Evolutionary conservation across 2,113 vertebrate genomes (phyloP), one percentile per base, ranked within the genome.

Genomic region (Prolemur simus): DNA sequence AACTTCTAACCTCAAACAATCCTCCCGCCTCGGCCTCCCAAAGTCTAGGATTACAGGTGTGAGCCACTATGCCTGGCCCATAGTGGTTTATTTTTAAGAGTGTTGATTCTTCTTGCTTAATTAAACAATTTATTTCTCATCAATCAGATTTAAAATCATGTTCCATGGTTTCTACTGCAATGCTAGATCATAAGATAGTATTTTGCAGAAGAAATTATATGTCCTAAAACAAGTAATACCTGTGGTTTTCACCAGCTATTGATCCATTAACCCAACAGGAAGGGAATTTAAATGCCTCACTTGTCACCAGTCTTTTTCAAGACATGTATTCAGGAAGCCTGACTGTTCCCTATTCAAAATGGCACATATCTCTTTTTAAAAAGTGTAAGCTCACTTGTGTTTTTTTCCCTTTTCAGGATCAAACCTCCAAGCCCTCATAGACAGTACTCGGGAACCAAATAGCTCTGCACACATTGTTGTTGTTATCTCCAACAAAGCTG

Each of bases 391-490:
- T 93, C 56, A 37, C 29, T 34, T 45, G 5, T n/a, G 37, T 74
- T 63, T 91, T 81, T 81, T 88, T 69, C 42, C 34, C 17, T 58
- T 94, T 49, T 18, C 92, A 99, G 99, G 99, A 73, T 99, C 99
- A 15, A 99, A 99, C 97, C 98, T 99, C 69, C 99, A 99, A 96
- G 99, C 99, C 0, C 99, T 99, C 86, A 99, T 99, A 56, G 99
- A 99, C 2, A 99, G 99, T 97, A 99, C 99, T 4, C 98, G 94
- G 97, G 98, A 98, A 58, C 98, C 99, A 0, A 98, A 98, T 39
- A 99, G 99, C 97, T 98, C 98, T 0, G 99, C 99, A 3, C 98
- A 99, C 96, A 99, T 99, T 13, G 99, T 99, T 9, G 97, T 99
- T 34, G 99, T 99, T 7, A 97, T 99, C 98, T 99, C 99, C 98